Conservation (phyloP, 1,140 invertebrate genomes). For the Ladona fulva region DNA sequence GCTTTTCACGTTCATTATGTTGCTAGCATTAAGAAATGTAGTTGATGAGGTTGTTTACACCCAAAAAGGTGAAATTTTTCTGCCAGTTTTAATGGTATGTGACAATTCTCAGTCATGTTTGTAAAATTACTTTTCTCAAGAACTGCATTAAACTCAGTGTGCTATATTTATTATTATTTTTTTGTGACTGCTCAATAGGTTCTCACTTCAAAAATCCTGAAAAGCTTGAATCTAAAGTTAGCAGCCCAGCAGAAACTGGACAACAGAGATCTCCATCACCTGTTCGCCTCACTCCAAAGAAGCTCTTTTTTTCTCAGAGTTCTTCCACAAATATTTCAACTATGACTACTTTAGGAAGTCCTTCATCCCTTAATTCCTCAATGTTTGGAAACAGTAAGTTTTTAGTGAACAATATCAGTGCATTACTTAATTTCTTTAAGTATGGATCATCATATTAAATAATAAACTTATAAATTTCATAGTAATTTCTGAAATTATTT, state of each 20-base stretch:
- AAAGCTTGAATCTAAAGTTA: not conserved
- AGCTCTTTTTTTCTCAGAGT: not conserved
- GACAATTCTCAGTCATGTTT: no score
- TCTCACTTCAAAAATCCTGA: not conserved
- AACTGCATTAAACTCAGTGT: no score
- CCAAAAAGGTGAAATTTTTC: no score
- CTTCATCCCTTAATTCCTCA: not conserved
- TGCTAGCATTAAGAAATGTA: no score
- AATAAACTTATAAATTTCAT: no score
- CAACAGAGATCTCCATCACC: not conserved
- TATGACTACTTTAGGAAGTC: not conserved
- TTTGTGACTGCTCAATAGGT: not conserved
- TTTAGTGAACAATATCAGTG: not conserved
- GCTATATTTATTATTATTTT: no score
- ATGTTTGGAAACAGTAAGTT: not conserved
- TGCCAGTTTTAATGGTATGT: no score
- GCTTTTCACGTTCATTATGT: no score
- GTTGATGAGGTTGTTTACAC: no score
- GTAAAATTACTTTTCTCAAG: no score
- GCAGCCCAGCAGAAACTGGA: not conserved
- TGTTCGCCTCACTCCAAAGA: not conserved
- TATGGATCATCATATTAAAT: no score
- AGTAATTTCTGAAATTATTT: no score
- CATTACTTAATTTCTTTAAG: not conserved
- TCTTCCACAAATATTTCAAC: not conserved